Evolutionary conservation across 1,140 invertebrate genomes (phyloP).

Genomic region (Dolichoris vasculosae): DNA sequence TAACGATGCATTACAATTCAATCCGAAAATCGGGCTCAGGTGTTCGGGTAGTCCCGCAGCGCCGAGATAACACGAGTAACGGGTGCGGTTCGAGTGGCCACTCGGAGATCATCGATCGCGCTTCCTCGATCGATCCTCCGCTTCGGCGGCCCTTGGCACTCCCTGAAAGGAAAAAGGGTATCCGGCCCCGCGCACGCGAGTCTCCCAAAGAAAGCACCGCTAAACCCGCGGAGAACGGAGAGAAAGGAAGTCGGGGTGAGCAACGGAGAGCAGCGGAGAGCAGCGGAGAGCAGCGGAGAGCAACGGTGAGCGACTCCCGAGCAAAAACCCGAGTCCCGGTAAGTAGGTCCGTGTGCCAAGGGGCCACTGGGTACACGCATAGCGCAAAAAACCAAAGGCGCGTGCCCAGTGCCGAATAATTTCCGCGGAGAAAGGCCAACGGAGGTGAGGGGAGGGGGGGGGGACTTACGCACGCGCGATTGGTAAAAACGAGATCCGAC

Average conservation of each 20-base stretch:
- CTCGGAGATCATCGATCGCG: neutral
- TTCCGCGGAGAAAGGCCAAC: conserved; percentile 25
- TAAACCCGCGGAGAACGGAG: neutral
- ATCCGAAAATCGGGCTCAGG: neutral
- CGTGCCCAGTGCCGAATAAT: conserved; percentile 28
- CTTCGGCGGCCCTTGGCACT: neutral
- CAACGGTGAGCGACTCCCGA: neutral
- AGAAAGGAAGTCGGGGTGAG: neutral
- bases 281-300: no score
- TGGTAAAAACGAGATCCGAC: conserved; percentile 9
- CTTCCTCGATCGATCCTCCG: neutral
- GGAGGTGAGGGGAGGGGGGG: conserved; percentile 11
- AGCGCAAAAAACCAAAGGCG: conserved; percentile 36
- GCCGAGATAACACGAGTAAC: neutral
- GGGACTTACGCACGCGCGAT: no score
- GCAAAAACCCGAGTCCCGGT: conserved; percentile 22
- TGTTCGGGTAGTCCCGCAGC: neutral
- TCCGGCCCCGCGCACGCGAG: neutral
- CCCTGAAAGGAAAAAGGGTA: neutral
- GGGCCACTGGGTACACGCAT: conserved; percentile 33
- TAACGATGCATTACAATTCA: no score
- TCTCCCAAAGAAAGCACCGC: conserved; percentile 9
- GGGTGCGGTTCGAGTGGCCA: neutral
- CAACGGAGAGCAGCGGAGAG: no score
- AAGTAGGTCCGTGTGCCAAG: conserved; percentile 52